Evolutionary conservation across 2,888 invertebrate species (phyloP).

Genomic region (Schrankia costaestrigalis): DNA sequence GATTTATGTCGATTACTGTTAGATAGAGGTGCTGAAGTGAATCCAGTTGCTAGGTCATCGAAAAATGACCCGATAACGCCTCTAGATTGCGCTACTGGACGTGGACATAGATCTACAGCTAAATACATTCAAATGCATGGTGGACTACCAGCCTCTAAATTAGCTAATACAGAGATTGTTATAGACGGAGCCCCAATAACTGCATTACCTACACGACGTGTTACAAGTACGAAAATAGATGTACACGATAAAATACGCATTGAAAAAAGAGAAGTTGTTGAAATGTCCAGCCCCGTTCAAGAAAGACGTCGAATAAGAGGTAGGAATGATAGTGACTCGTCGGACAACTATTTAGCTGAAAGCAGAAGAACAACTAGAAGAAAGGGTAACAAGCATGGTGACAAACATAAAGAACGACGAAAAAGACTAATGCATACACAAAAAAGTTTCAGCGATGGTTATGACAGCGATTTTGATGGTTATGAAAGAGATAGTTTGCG

Average conservation of each 20-base stretch:
- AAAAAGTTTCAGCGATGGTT: slow-evolving; percentile 77
- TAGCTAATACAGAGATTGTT: slow-evolving; percentile 74
- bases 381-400: slow-evolving; percentile 47
- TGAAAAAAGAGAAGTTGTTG: slow-evolving; percentile 75
- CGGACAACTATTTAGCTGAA: slow-evolving; percentile 70
- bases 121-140: slow-evolving; percentile 96
- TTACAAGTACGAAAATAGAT: slow-evolving; percentile 77
- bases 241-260: slow-evolving; percentile 73
- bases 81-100: slow-evolving; percentile 92
- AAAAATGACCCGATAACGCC: slow-evolving; percentile 94
- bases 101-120: slow-evolving; percentile 93
- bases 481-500: slow-evolving; percentile 41
- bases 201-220: slow-evolving; percentile 66
- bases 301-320: slow-evolving; percentile 51
- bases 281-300: slow-evolving; percentile 65
- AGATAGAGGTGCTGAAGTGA: slow-evolving; percentile 91
- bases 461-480: slow-evolving; percentile 66
- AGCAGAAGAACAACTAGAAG: slow-evolving; percentile 51
- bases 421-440: slow-evolving; percentile 58
- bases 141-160: slow-evolving; percentile 88
- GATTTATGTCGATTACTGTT: slow-evolving; percentile 94
- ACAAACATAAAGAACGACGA: slow-evolving; percentile 56
- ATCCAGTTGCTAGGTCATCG: slow-evolving; percentile 90
- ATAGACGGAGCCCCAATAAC: slow-evolving; percentile 71
- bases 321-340: slow-evolving; percentile 55